These are phyloP conservation scores for Amazona ochrocephala DNA, from an alignment of 2,797 vertebrate species.

Conservation along the genomic window DNA sequence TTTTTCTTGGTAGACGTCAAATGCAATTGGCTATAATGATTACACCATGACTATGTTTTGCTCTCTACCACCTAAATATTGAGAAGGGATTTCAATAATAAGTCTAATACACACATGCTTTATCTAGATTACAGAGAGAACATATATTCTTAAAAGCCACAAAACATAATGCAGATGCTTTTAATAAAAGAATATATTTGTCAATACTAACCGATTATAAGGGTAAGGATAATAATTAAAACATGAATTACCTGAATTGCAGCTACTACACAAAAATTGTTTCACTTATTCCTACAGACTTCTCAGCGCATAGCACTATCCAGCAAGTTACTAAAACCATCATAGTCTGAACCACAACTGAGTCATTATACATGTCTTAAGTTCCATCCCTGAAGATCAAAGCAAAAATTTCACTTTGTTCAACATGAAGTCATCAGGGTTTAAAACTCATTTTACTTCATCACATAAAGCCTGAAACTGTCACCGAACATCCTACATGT, in stretches of 20 bases:
- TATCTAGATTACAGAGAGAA: background rate
- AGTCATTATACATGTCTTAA: background rate
- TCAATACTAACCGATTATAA: background rate
- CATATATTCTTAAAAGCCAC: background rate
- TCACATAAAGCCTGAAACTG: conserved; percentile 3
- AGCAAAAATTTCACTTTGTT: conserved; percentile 46
- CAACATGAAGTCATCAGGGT: background rate
- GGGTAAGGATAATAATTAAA: background rate
- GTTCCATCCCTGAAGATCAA: conserved; percentile 23
- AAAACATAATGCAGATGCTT: background rate
- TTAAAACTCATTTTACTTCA: conserved; percentile 6
- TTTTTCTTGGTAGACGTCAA: background rate
- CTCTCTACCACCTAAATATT: background rate
- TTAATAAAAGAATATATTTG: background rate
- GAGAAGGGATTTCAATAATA: background rate
- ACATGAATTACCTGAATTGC: background rate
- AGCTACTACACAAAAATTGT: background rate
- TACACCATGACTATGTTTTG: background rate
- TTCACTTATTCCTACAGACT: background rate
- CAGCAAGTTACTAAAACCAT: background rate
- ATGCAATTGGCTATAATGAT: background rate
- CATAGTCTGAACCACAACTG: conserved; percentile 13
- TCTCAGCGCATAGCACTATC: background rate
- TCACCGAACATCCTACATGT: background rate
- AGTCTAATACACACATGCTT: background rate